These are phyloP conservation scores for Papilio polytes DNA, from an alignment of 1,140 invertebrate genomes.

Conservation along the genomic window DNA sequence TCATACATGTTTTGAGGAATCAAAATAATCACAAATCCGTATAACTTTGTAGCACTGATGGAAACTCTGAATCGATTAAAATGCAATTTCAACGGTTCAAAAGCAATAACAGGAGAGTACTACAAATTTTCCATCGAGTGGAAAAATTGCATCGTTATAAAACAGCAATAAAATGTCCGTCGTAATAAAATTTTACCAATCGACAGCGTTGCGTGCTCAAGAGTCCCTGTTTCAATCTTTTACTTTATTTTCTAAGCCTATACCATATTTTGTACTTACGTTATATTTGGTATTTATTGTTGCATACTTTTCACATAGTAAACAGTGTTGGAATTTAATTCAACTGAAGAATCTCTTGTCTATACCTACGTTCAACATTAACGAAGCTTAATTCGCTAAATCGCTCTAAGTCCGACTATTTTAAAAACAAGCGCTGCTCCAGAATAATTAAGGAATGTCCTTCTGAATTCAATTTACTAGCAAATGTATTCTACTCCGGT, in stretches of 20 bases:
- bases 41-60: not conserved
- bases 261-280: not conserved
- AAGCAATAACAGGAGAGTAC: not conserved
- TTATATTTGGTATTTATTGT: not conserved
- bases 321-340: not conserved
- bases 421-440: slow-evolving; percentile 4
- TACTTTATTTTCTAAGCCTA: not conserved
- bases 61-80: slow-evolving; percentile 5
- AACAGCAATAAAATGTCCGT: slow-evolving; percentile 4
- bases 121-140: slow-evolving; percentile 26
- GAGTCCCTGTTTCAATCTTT: not conserved
- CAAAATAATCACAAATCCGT: not conserved
- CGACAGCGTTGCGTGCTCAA: not conserved
- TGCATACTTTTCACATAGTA: not conserved
- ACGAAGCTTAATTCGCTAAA: not conserved
- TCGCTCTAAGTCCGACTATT: not conserved
- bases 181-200: slow-evolving; percentile 25
- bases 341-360: not conserved
- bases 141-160: slow-evolving; percentile 19
- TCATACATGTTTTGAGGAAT: not conserved
- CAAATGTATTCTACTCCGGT: not conserved
- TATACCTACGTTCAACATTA: not conserved
- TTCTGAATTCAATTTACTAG: slow-evolving; percentile 21
- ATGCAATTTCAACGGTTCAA: not conserved
- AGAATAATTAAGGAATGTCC: slow-evolving; percentile 27